Base-by-base conservation (phyloP, 2,797 vertebrate species). In the Lutjanus campechanus region DNA sequence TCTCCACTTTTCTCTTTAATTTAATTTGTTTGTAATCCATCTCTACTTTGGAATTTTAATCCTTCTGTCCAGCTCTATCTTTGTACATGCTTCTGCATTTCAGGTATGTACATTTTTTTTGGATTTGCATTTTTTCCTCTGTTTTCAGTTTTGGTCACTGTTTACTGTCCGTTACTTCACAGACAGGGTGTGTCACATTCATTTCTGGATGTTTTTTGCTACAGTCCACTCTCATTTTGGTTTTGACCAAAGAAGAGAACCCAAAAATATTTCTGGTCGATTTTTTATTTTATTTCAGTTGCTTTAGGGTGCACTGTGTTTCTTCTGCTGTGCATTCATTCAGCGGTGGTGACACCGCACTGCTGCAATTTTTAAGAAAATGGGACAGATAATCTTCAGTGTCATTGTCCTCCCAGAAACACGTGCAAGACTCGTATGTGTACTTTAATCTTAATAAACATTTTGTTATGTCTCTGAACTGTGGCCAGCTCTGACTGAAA, bases 171-270 rank as follows among this genome's bases (percentile, higher is more conserved):
- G 19, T 72, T 81, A 69, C 53, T 79, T 72, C 51, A 66, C 49
- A 75, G 66, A 49, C 68, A 82, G 84, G 88, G 87, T 73, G 89
- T 86, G 84, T 84, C 84, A 0, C 29, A 41, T 81, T 73, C 67
- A 81, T 82, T 87, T 88, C 69, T 68, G 47, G 44, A 76, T 68
- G 66, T 54, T 62, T 71, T 78, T 76, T 62, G 13, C 65, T 67
- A 17, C 67, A 46, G 53, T 89, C 67, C 69, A 86, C 77, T 79
- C 83, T 91, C 77, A 90, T 90, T 90, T 90, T 91, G 91, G 88
- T 90, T 91, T 89, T 71, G 77, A 81, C 85, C 44, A 10, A 60
- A 41, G 47, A 79, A 67, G 5, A 64, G 20, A 77, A 73, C 56
- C 79, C 63, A 70, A 76, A 84, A 73, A 80, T 85, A 82, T 88